Base-by-base conservation (phyloP, 30 jellyfish, hydroid and myxozoan genomes). In the Mastigias papua region DNA sequence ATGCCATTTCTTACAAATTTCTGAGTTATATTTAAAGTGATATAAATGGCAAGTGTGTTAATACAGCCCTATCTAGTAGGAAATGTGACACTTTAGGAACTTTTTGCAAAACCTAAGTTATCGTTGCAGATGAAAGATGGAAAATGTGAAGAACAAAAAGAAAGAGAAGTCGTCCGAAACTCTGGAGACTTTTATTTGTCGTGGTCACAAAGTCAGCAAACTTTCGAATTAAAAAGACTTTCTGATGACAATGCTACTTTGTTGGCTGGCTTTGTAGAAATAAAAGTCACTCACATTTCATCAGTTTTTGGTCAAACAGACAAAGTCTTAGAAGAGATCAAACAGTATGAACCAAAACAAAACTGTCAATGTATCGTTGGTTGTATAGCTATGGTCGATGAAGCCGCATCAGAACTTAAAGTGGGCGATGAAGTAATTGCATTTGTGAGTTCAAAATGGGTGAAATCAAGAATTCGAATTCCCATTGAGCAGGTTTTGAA, bases 141-240 rank as follows among this genome's bases (percentile, higher is more conserved):
- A 51, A 51, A 51, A 21, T 2, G 25, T 51, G 27, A 51, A 27
- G 74, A 63, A n/a, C 70, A 8, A 28, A 9, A 2, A 7, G n/a
- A n/a, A 63, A 17, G 54, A 11, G 54, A 6, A 11, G 11, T 37
- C 11, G 54, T 37, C 6, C 6, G 54, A 37, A 37, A 34, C 19
- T 30, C 10, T 1, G 90, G 63, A 4, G 48, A 84, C 32, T 37
- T 48, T 25, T 84, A 84, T 34, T 34, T 84, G 34, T 61, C 94
- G 17, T 84, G 94, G 94, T 84, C 94, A 48, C 23, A 28, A 16
- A 61, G 30, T 17, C 70, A 84, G 32, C 37, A 71, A 20, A 3
- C 68, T 5, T 71, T 71, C 68, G 26, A 32, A 22, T 6, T 62
- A 25, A 84, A 84, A 61, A 74, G 57, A 65, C 30, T 48, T 23